phyloP scores from a whole-genome alignment of 2,113 vertebrate species.

The Sterna hirundo region DNA sequence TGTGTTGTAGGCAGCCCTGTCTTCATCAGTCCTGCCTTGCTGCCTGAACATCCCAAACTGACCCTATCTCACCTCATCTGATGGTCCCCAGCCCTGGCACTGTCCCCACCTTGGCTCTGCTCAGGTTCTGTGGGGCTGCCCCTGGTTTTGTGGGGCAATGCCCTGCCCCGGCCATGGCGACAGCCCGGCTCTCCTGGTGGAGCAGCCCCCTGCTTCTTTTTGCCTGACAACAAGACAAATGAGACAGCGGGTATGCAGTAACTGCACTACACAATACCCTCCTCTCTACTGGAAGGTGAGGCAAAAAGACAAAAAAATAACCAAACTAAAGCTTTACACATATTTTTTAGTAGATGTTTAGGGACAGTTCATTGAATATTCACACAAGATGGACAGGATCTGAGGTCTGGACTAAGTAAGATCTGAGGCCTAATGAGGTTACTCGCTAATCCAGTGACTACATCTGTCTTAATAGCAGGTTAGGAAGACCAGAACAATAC shows the following conservation, averaged over 20 bases:
- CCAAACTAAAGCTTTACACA: not conserved
- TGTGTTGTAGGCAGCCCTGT: not conserved
- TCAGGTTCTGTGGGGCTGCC: not conserved
- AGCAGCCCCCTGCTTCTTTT: accelerated
- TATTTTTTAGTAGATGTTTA: not conserved
- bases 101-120: not conserved
- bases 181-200: not conserved
- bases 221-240: not conserved
- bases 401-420: not conserved
- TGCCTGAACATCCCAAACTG: not conserved
- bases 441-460: not conserved
- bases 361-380: not conserved
- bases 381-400: not conserved
- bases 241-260: accelerated
- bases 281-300: accelerated
- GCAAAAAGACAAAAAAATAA: not conserved
- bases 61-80: accelerated
- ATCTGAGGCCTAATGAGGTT: not conserved
- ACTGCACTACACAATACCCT: accelerated
- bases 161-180: not conserved
- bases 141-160: not conserved
- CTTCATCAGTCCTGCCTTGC: not conserved
- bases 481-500: not conserved
- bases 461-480: not conserved
- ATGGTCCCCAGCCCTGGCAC: no score